Conservation (phyloP, 2,797 vertebrate species). For the Hemibagrus guttatus region DNA sequence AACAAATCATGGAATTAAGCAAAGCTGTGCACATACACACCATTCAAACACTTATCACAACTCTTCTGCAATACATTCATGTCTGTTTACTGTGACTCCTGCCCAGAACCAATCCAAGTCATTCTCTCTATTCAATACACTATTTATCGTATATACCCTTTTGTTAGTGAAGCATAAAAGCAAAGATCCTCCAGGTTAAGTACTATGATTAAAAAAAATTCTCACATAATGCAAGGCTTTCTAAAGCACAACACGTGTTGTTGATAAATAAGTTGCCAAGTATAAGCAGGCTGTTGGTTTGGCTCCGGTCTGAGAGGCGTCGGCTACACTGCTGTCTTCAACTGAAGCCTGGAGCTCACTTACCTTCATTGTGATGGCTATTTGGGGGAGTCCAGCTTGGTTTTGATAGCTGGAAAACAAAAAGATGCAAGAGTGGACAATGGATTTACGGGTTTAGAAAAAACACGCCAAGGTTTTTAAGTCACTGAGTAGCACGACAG, state of each 20-base stretch:
- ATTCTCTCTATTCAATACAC: not conserved
- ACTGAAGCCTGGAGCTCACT: conserved; percentile 61
- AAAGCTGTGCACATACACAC: not conserved
- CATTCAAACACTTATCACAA: not conserved
- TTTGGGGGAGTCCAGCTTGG: conserved; percentile 90
- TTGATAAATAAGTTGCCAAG: conserved; percentile 39
- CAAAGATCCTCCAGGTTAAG: not conserved
- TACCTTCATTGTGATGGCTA: conserved; percentile 94
- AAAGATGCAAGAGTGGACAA: conserved; percentile 24
- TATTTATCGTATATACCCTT: not conserved
- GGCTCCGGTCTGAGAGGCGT: conserved; percentile 57
- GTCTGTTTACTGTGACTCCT: not conserved
- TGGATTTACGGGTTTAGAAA: not conserved
- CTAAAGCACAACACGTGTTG: conserved; percentile 35
- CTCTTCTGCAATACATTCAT: not conserved
- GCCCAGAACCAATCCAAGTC: not conserved
- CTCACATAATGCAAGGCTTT: not conserved
- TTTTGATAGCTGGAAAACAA: conserved; percentile 72
- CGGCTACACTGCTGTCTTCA: conserved; percentile 54
- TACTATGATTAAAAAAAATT: not conserved
- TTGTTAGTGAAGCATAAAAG: conserved; percentile 20
- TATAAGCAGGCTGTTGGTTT: conserved; percentile 27
- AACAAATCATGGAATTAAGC: conserved; percentile 54
- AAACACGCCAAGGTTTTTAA: conserved; percentile 16
- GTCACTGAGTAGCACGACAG: conserved; percentile 5